phyloP scores from a whole-genome alignment of 2,113 vertebrate species.

The Plecturocebus donacophilus region DNA sequence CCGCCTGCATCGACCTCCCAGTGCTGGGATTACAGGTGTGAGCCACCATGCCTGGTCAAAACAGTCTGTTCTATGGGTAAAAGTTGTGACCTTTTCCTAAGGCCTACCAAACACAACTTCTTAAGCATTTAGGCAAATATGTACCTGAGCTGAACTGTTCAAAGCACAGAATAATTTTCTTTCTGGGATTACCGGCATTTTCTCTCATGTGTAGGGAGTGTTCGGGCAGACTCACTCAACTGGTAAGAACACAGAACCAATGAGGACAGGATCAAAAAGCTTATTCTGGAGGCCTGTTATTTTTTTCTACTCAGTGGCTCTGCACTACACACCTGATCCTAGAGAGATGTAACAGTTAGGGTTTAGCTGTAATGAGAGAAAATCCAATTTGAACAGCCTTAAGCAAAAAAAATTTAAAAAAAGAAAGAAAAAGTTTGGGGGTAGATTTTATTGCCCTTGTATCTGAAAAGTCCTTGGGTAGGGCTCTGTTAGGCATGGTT shows the following conservation, averaged over 20 bases:
- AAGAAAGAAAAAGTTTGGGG: too few relatives aligned
- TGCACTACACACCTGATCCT: not conserved
- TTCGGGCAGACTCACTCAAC: not conserved
- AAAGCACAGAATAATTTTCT: not conserved
- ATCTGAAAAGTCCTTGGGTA: not conserved
- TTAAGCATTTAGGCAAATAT: not conserved
- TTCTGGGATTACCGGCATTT: not conserved
- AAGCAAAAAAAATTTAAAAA: not conserved
- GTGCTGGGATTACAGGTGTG: too few relatives aligned
- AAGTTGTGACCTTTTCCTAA: not conserved
- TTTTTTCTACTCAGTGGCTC: not conserved
- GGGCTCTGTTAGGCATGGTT: not conserved
- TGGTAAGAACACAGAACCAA: not conserved
- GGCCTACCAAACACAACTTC: not conserved
- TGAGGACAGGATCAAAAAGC: not conserved
- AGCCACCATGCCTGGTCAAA: not conserved
- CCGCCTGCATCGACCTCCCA: too few relatives aligned
- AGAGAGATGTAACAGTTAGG: not conserved
- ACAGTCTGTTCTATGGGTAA: not conserved
- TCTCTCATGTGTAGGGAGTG: not conserved
- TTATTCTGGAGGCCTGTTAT: not conserved
- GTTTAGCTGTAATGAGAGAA: slow-evolving; percentile 5
- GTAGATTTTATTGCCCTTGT: not conserved
- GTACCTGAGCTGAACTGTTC: not conserved
- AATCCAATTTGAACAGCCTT: not conserved